Evolutionary conservation across 2,797 vertebrate species (phyloP).

Genomic region (Natrix natrix): DNA sequence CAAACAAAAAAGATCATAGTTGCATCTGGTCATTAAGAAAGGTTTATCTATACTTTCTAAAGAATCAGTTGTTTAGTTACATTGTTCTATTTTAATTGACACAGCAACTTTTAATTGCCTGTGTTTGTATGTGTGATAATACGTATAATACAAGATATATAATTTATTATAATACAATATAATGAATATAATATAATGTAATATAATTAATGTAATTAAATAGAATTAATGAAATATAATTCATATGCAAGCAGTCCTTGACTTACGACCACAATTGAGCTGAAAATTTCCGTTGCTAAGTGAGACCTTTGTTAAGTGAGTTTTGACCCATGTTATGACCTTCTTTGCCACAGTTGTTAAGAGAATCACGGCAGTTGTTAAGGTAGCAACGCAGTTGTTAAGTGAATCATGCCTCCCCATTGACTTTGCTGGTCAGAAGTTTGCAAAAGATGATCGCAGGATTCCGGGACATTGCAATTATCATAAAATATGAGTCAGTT

Average conservation of each 20-base stretch:
- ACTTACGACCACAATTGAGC: not conserved
- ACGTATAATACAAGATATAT: not conserved
- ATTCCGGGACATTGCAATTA: not conserved
- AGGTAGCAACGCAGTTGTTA: not conserved
- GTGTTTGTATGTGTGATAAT: not conserved
- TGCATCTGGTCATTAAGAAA: not conserved
- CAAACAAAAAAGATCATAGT: not conserved
- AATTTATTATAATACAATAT: not conserved
- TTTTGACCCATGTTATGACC: not conserved
- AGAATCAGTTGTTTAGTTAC: not conserved
- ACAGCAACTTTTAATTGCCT: not conserved
- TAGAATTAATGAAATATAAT: not conserved
- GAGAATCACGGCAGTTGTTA: not conserved
- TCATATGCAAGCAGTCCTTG: not conserved
- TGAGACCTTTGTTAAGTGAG: not conserved
- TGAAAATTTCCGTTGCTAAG: not conserved
- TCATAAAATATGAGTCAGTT: not conserved
- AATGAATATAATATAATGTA: not conserved
- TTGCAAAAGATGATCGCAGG: not conserved
- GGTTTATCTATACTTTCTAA: slow-evolving; percentile 12
- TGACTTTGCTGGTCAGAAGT: not conserved
- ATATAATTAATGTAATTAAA: not conserved
- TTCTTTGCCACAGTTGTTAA: not conserved
- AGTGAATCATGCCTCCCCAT: not conserved
- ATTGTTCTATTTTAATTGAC: not conserved